Conservation (phyloP, 2,888 invertebrate species). For the Cataglyphis livida region DNA sequence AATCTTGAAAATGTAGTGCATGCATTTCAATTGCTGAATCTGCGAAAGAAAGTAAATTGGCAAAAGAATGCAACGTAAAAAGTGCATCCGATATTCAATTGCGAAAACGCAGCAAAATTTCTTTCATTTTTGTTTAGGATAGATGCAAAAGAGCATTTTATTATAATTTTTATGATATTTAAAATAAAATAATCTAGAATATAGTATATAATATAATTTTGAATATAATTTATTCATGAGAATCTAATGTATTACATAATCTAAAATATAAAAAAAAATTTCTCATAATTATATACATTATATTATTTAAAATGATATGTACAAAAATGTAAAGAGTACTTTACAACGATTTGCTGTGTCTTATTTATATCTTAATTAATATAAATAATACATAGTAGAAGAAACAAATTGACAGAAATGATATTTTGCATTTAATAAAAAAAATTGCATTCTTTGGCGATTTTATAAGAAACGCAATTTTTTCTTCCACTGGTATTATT, state of each 20-base stretch:
- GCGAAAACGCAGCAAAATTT: neutral
- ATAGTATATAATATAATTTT: neutral
- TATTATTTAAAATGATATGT: neutral
- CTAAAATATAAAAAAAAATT: neutral
- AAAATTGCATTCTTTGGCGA: neutral
- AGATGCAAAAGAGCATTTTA: neutral
- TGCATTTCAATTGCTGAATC: neutral
- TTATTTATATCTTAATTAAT: slow-evolving; percentile 32
- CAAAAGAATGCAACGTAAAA: slow-evolving; percentile 16
- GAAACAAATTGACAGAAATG: neutral
- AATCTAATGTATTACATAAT: neutral
- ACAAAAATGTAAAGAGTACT: neutral
- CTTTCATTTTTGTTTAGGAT: slow-evolving; percentile 5
- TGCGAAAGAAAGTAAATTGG: slow-evolving; percentile 19
- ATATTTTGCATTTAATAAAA: slow-evolving; percentile 7
- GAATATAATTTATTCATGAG: neutral
- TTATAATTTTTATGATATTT: slow-evolving; percentile 24
- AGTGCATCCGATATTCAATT: neutral
- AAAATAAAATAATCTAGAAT: neutral
- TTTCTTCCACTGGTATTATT: slow-evolving; percentile 25
- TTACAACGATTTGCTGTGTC: neutral
- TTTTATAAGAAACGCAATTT: slow-evolving; percentile 34
- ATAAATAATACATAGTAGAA: neutral
- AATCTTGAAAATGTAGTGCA: slow-evolving; percentile 5
- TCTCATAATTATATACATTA: neutral